Percentiles rank a stretch among this genome's conserved stretches.
Conservation (phyloP, 2,888 invertebrate genomes). For the Drosophila colorata region DNA sequence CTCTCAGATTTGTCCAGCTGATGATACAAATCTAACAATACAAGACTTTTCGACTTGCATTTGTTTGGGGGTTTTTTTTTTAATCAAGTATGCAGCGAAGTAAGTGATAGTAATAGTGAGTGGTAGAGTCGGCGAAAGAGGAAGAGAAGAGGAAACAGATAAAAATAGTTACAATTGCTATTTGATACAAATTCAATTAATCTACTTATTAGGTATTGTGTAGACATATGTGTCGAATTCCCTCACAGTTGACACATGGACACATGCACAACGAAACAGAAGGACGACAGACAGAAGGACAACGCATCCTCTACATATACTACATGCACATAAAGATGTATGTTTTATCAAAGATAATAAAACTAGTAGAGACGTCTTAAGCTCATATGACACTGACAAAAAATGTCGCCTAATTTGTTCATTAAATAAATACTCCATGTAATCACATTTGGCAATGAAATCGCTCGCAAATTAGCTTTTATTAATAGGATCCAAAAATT, state of each 20-base stretch:
- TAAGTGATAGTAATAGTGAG: neutral
- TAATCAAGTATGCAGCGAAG: neutral
- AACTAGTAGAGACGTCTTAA: neutral
- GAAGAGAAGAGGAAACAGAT: constrained; percentile 47
- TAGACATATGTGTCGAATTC: neutral
- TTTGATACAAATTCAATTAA: constrained; percentile 20
- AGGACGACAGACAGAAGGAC: neutral
- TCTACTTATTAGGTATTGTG: constrained; percentile 6
- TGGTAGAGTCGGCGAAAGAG: constrained; percentile 13
- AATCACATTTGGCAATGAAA: neutral
- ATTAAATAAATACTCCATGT: neutral
- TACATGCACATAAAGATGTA: neutral
- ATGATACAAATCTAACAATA: neutral
- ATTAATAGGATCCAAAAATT: too few relatives aligned
- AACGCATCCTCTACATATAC: neutral
- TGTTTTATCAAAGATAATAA: too few relatives aligned
- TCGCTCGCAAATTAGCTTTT: too few relatives aligned
- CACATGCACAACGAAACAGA: neutral
- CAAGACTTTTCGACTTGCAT: constrained; percentile 8
- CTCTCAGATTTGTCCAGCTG: neutral
- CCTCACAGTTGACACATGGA: neutral
- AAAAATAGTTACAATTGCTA: constrained; percentile 29
- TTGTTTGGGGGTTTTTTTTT: neutral
- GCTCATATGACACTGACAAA: constrained; percentile 6
- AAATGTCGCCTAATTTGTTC: neutral